These are phyloP conservation scores for Rhineura floridana DNA, from an alignment of 2,113 vertebrate species.

Conservation along the genomic window DNA sequence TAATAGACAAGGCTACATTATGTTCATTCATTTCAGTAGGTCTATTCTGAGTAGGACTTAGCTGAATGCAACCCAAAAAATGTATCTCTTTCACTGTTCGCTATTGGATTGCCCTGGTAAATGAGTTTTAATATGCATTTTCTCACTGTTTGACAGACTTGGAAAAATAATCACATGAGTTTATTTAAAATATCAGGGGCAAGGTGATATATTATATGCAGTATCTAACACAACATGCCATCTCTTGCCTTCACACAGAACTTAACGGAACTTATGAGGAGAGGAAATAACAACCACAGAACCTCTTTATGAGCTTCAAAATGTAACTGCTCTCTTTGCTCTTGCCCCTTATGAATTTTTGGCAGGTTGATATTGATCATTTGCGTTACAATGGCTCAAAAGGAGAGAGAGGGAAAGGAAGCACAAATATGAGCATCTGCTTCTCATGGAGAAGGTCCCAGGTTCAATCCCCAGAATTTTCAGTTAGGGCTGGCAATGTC, in stretches of 20 bases:
- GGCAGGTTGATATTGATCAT: background rate
- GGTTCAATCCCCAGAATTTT: too few species aligned
- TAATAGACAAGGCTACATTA: too few species aligned
- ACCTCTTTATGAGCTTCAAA: background rate
- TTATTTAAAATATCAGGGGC: background rate
- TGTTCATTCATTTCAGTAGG: too few species aligned
- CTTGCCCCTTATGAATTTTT: background rate
- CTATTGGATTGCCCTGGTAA: background rate
- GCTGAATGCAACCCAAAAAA: too few species aligned
- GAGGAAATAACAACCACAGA: background rate
- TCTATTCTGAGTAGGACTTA: too few species aligned
- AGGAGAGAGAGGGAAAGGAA: background rate
- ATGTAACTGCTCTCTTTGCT: background rate
- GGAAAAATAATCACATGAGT: background rate
- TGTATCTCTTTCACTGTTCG: background rate
- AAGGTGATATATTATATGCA: background rate
- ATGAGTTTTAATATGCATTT: background rate
- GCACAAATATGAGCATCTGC: too few species aligned
- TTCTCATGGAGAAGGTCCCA: too few species aligned
- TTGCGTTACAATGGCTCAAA: background rate
- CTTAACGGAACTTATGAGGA: background rate
- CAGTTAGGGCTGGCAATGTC: too few species aligned
- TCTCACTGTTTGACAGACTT: background rate
- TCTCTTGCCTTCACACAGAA: background rate
- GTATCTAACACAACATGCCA: background rate